A percentile compares a stretch with the other conserved stretches of the same genome.
These are phyloP conservation scores for Anthoscopus minutus DNA, from an alignment of 2,113 vertebrate species.

Conservation along the genomic window DNA sequence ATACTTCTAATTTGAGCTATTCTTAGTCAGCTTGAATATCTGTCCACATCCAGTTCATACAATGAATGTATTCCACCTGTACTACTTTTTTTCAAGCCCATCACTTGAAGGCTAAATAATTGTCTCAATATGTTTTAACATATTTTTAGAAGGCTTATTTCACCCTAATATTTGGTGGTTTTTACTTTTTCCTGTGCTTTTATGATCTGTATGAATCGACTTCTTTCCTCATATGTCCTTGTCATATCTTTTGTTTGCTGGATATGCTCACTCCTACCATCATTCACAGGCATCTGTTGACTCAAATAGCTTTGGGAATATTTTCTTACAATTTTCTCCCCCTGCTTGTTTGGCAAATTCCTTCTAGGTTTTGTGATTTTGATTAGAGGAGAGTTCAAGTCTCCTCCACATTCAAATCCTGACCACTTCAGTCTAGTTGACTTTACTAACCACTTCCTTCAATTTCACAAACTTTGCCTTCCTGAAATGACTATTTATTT, in stretches of 20 bases:
- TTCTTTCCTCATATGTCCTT: neutral
- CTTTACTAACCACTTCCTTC: neutral
- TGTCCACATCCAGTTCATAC: too few species aligned
- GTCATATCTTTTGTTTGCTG: neutral
- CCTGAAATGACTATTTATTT: constrained; percentile 15
- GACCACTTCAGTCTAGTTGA: neutral
- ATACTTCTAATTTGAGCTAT: neutral
- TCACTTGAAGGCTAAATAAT: neutral
- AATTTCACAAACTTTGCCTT: neutral
- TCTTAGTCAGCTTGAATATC: neutral
- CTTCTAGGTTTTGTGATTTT: neutral
- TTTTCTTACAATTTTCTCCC: neutral
- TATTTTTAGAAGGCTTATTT: neutral
- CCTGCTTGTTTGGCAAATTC: constrained; percentile 34
- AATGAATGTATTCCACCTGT: neutral
- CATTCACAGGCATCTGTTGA: neutral
- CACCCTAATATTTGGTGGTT: neutral
- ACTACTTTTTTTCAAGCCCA: neutral
- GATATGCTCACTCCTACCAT: neutral
- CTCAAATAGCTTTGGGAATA: neutral
- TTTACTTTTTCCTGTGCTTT: neutral
- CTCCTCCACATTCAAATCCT: neutral
- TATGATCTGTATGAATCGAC: neutral
- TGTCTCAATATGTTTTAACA: neutral
- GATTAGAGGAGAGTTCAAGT: neutral